Percentiles rank a stretch among this genome's conserved stretches.
These are phyloP conservation scores for Chaetogeoica ovagalla DNA, from an alignment of 2,888 invertebrate species.

Conservation along the genomic window DNA sequence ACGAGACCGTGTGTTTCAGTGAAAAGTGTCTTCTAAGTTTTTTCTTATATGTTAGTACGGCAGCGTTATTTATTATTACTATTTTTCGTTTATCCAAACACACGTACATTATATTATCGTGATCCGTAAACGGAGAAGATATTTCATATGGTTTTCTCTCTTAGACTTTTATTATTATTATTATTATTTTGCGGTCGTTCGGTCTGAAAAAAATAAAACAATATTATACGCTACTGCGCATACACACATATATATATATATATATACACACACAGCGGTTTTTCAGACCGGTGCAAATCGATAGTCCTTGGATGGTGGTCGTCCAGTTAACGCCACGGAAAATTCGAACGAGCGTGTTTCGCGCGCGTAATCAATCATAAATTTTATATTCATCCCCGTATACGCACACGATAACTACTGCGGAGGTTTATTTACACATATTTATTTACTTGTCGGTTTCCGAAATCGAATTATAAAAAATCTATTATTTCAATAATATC, in stretches of 20 bases:
- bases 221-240: slow-evolving; percentile 8
- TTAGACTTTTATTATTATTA: too few relatives aligned
- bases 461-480: not conserved
- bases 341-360: not conserved
- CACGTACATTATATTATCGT: too few relatives aligned
- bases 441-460: not conserved
- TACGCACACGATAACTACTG: not conserved
- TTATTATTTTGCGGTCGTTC: too few relatives aligned
- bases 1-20: not conserved
- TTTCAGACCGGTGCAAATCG: slow-evolving; percentile 16
- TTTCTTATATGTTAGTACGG: not conserved
- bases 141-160: too few relatives aligned
- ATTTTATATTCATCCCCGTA: not conserved
- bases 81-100: not conserved
- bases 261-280: not conserved
- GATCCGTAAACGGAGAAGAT: too few relatives aligned
- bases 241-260: not conserved
- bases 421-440: not conserved
- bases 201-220: too few relatives aligned
- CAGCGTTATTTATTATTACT: not conserved
- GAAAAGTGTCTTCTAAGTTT: not conserved
- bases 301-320: slow-evolving; percentile 10
- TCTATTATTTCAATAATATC: too few relatives aligned
- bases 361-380: slow-evolving; percentile 24
- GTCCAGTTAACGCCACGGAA: not conserved